These are phyloP conservation scores for Melinopterus prodromus DNA, from an alignment of 2,888 invertebrate species.

Conservation along the genomic window DNA sequence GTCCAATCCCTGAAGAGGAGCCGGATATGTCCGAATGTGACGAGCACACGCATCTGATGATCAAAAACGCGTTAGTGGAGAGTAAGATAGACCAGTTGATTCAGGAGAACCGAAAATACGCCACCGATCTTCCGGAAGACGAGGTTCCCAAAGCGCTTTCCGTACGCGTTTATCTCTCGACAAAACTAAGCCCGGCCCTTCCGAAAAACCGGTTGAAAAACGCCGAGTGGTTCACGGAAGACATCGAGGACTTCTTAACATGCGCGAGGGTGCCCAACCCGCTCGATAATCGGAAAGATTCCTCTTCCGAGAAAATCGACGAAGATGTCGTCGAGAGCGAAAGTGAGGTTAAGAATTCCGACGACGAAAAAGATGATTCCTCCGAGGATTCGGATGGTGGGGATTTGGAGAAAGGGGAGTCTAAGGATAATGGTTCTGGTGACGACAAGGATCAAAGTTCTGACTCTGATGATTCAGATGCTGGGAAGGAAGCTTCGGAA, in stretches of 20 bases:
- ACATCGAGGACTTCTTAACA: conserved; percentile 5
- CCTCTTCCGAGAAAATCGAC: not conserved
- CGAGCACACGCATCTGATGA: not conserved
- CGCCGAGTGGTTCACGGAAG: conserved; percentile 9
- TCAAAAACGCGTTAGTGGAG: conserved; percentile 38
- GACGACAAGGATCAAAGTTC: not conserved
- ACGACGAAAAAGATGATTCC: conserved; percentile 36
- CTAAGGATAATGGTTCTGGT: not conserved
- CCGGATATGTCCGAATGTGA: not conserved
- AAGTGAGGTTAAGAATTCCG: conserved; percentile 33
- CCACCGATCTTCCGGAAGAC: conserved; percentile 31
- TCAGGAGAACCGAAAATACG: conserved; percentile 39
- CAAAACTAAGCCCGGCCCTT: not conserved
- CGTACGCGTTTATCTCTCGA: conserved; percentile 29
- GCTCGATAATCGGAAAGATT: not conserved
- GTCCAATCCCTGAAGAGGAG: not conserved
- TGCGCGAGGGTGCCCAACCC: conserved; percentile 14
- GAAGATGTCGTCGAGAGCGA: not conserved
- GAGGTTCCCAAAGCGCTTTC: conserved; percentile 38
- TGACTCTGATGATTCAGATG: not conserved
- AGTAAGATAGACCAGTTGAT: conserved; percentile 44
- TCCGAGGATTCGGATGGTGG: conserved; percentile 31
- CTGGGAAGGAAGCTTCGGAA: not conserved
- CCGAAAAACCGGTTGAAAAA: not conserved
- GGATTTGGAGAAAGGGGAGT: conserved; percentile 23